Evolutionary conservation across 2,797 vertebrate species (phyloP).

Genomic region (Hydrolagus colliei): DNA sequence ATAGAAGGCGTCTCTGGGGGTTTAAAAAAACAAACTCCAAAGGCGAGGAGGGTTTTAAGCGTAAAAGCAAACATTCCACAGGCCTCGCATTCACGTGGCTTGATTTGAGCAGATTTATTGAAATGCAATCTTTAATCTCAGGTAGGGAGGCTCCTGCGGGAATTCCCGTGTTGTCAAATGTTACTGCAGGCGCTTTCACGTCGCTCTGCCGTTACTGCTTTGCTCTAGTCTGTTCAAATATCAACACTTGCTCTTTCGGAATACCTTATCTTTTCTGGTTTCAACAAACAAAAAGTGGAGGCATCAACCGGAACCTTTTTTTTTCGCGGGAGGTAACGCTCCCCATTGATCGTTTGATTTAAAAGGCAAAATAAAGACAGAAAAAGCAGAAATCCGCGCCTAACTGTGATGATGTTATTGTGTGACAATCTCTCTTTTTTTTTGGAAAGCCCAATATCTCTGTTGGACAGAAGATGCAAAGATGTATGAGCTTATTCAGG

Average conservation of each 20-base stretch:
- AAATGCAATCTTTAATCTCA: conserved; percentile 72
- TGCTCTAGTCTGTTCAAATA: conserved; percentile 63
- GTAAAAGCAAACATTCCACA: conserved; percentile 44
- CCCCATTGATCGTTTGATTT: conserved; percentile 33
- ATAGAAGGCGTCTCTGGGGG: conserved; percentile 41
- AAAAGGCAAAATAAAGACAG: neutral
- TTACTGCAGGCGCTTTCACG: conserved; percentile 59
- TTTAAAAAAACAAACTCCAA: conserved; percentile 38
- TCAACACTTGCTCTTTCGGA: conserved; percentile 86
- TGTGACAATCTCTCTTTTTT: neutral
- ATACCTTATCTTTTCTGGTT: conserved; percentile 73
- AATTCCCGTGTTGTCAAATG: conserved; percentile 57
- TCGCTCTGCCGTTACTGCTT: conserved; percentile 47
- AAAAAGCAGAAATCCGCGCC: neutral
- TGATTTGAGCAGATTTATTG: conserved; percentile 67
- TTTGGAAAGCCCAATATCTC: conserved; percentile 11
- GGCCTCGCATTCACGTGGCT: conserved; percentile 50
- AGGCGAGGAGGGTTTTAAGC: conserved; percentile 35
- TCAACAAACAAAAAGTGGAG: conserved; percentile 46
- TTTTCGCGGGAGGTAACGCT: neutral
- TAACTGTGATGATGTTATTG: conserved; percentile 16
- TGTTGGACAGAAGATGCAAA: conserved; percentile 14
- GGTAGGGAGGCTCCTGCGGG: conserved; percentile 69
- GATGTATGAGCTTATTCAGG: conserved; percentile 23
- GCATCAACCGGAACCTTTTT: conserved; percentile 57